These are phyloP conservation scores for Ischnus inquisitorius DNA, from an alignment of 2,888 invertebrate genomes.

Conservation along the genomic window DNA sequence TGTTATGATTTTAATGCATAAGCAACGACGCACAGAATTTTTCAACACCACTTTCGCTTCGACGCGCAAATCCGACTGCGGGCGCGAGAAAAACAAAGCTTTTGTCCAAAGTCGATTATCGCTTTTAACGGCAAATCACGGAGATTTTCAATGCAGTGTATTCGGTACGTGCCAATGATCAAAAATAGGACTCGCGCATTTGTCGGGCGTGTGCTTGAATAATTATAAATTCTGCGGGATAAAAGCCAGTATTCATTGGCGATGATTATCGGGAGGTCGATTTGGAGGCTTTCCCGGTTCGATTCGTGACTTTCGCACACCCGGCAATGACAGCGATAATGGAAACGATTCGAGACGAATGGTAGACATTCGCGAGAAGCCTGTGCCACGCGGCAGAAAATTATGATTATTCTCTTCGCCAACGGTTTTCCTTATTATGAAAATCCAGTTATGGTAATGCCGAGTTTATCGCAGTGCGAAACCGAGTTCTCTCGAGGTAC, in stretches of 20 bases:
- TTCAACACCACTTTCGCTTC: neutral
- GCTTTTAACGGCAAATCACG: constrained; percentile 26
- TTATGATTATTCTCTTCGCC: constrained; percentile 17
- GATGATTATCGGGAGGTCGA: constrained; percentile 15
- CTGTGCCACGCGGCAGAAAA: neutral
- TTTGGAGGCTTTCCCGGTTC: neutral
- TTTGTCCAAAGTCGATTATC: constrained; percentile 1
- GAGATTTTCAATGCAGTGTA: constrained; percentile 11
- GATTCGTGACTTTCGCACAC: neutral
- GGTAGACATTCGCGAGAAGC: neutral
- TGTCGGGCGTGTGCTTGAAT: constrained; percentile 19
- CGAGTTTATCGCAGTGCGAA: constrained; percentile 28
- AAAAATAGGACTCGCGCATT: neutral
- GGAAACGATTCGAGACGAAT: neutral
- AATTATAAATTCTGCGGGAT: constrained; percentile 25
- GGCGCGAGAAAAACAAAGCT: neutral
- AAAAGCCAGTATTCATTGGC: neutral
- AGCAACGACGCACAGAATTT: neutral
- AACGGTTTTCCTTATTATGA: constrained; percentile 42
- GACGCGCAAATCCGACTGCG: neutral
- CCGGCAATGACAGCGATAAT: neutral
- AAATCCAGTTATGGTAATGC: constrained; percentile 52
- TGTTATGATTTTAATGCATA: neutral
- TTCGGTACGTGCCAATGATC: neutral
- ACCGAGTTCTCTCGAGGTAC: neutral